phyloP scores from a whole-genome alignment of 92 coral and sea anemone species.

The Palythoa grandis region DNA sequence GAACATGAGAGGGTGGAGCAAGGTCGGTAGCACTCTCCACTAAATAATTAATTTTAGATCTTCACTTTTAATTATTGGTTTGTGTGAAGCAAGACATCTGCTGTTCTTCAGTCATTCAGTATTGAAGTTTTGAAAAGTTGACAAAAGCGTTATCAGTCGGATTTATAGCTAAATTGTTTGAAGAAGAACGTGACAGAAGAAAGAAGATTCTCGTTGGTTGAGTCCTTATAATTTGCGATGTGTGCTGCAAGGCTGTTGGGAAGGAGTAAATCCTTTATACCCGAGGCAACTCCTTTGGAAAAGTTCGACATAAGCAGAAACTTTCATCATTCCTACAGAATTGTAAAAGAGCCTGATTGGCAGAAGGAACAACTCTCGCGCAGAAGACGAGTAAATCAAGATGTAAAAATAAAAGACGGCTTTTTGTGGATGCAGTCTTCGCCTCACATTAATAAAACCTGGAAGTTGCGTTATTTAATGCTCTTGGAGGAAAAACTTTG shows the following conservation, averaged over 20 bases:
- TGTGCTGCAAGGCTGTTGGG: slow-evolving; percentile 4
- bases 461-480: slow-evolving; percentile 11
- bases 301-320: neutral
- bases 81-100: too few species aligned
- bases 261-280: neutral
- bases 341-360: neutral
- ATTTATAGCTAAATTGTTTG: neutral
- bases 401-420: neutral
- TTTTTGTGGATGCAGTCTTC: slow-evolving; percentile 29
- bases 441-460: slow-evolving; percentile 4
- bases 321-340: neutral
- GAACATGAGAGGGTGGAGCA: too few species aligned
- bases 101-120: too few species aligned
- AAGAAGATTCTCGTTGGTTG: neutral
- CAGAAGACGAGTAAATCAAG: neutral
- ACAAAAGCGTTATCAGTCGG: too few species aligned
- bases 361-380: neutral
- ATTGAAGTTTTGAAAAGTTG: too few species aligned
- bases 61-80: too few species aligned
- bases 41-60: too few species aligned
- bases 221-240: neutral
- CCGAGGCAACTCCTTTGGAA: slow-evolving; percentile 1
- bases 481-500: slow-evolving; percentile 2
- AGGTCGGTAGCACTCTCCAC: too few species aligned
- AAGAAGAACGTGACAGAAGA: neutral